A percentile compares a stretch with the other conserved stretches of the same genome.
Conservation (phyloP, 37 sponge, comb jelly and placozoan genomes). For the Corticium candelabrum region DNA sequence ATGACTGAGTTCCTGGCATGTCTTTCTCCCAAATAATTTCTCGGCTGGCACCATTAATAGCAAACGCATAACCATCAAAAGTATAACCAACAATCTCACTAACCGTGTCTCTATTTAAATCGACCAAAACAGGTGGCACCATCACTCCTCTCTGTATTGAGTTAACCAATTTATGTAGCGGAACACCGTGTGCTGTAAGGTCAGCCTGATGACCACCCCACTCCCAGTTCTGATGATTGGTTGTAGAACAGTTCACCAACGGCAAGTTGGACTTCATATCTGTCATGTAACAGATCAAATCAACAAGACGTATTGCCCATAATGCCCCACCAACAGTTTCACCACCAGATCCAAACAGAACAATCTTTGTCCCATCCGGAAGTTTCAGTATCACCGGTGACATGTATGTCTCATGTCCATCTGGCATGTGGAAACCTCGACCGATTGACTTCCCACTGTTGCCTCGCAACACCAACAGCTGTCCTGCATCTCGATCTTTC, state of each 20-base stretch:
- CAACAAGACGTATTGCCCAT: constrained; percentile 41
- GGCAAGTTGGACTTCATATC: neutral
- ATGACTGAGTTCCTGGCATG: constrained; percentile 50
- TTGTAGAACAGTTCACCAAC: too few species aligned
- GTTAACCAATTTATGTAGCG: constrained; percentile 3
- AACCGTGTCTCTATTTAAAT: constrained; percentile 38
- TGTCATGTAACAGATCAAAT: neutral
- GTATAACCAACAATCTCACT: constrained; percentile 43
- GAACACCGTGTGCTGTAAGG: neutral
- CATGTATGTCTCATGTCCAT: constrained; percentile 62
- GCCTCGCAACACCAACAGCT: constrained; percentile 48
- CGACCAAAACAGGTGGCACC: constrained; percentile 60
- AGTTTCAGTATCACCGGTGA: constrained; percentile 43
- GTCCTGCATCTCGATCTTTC: constrained; percentile 31
- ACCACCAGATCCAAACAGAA: constrained; percentile 75
- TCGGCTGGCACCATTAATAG: constrained; percentile 29
- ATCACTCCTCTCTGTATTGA: constrained; percentile 37
- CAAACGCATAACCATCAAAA: constrained; percentile 32
- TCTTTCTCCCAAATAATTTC: constrained; percentile 36
- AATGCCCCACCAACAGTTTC: constrained; percentile 61
- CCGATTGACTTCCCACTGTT: constrained; percentile 47
- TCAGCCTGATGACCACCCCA: neutral
- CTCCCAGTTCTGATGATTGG: neutral
- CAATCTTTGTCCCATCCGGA: neutral
- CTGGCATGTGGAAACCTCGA: constrained; percentile 43